Evolutionary conservation across 2,888 invertebrate species (phyloP).

Genomic region (Amiota communis): DNA sequence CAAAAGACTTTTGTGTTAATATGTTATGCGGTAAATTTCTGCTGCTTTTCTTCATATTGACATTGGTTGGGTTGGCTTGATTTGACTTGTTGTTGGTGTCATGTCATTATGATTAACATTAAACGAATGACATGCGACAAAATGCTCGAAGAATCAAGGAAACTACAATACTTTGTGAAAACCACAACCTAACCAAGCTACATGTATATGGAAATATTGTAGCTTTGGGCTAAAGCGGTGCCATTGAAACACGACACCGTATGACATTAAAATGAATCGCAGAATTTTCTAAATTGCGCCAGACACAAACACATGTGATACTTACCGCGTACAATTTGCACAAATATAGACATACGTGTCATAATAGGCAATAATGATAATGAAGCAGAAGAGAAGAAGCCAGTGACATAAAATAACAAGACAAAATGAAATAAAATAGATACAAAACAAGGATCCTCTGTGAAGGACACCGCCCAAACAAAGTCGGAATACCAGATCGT

Average conservation of each 20-base stretch:
- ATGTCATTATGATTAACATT: constrained; percentile 62
- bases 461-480: constrained; percentile 52
- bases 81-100: constrained; percentile 51
- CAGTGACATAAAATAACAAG: not conserved
- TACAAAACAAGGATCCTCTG: constrained; percentile 49
- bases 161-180: not conserved
- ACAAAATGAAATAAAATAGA: constrained; percentile 36
- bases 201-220: not conserved
- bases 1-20: constrained; percentile 49
- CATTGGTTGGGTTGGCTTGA: constrained; percentile 29
- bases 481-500: constrained; percentile 37
- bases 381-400: no score
- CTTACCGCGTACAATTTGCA: constrained; percentile 37
- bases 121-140: constrained; percentile 55
- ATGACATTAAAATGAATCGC: constrained; percentile 54
- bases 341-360: constrained; percentile 29
- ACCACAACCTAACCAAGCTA: not conserved
- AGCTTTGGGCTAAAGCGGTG: constrained; percentile 12
- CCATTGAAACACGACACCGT: constrained; percentile 51
- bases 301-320: constrained; percentile 38
- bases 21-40: constrained; percentile 51
- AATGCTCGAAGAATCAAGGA: not conserved
- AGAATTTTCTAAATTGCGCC: constrained; percentile 26
- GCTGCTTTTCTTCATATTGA: constrained; percentile 50
- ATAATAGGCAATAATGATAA: no score